Evolutionary conservation across 2,113 vertebrate genomes (phyloP).

Genomic region (Elaphurus davidianus): DNA sequence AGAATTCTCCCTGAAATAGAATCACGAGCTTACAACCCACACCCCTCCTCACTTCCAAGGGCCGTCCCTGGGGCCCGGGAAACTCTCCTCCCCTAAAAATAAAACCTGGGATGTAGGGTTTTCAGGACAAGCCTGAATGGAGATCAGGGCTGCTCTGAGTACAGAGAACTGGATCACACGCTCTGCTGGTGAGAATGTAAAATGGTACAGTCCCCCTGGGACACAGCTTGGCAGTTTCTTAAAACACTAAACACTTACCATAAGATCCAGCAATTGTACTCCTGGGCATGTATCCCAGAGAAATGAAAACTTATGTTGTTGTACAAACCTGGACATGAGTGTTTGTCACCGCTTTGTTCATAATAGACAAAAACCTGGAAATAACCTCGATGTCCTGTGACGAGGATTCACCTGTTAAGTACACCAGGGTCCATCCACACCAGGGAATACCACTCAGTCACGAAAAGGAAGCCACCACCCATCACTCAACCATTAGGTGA

Average conservation of each 20-base stretch:
- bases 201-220: not conserved
- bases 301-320: not conserved
- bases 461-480: not conserved
- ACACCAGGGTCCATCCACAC: fast-evolving
- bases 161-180: not conserved
- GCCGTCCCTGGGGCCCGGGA: not conserved
- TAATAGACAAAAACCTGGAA: not conserved
- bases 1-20: not conserved
- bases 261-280: not conserved
- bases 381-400: not conserved
- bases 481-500: fast-evolving
- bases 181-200: not conserved
- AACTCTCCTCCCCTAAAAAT: too few relatives aligned
- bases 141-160: not conserved
- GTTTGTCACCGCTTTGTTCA: fast-evolving
- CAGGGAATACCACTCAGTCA: fast-evolving
- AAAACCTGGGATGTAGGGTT: not conserved
- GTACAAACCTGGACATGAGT: not conserved
- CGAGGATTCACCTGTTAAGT: fast-evolving
- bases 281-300: not conserved
- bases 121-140: not conserved
- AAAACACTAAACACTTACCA: not conserved
- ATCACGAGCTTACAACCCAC: not conserved
- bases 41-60: not conserved
- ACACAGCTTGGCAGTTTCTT: not conserved